phyloP scores from a whole-genome alignment of 2,797 vertebrate genomes.

The Zalophus californianus region DNA sequence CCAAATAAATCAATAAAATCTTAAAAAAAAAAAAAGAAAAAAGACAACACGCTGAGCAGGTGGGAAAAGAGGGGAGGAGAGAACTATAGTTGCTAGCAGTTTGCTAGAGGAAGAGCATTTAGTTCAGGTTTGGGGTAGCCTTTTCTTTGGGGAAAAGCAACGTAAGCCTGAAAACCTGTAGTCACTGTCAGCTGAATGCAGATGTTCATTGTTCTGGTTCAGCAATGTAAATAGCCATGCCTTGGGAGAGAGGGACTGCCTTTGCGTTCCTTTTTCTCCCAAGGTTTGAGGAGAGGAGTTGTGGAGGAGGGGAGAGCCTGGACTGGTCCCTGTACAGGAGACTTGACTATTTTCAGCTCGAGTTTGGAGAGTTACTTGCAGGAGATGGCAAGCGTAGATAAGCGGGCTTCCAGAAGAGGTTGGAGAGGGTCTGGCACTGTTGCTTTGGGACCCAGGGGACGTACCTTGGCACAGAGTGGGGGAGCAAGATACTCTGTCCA shows the following conservation, averaged over 20 bases:
- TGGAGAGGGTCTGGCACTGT: not conserved
- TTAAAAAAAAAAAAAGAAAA: not conserved
- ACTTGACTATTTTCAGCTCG: conserved; percentile 41
- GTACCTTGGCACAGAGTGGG: not conserved
- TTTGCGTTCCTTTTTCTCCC: not conserved
- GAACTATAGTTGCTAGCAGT: not conserved
- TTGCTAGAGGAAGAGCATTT: conserved; percentile 23
- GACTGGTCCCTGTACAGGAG: not conserved
- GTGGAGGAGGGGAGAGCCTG: not conserved
- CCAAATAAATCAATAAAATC: not conserved
- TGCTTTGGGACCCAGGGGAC: not conserved
- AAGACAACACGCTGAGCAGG: not conserved
- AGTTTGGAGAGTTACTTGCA: not conserved
- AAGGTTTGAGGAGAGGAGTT: not conserved
- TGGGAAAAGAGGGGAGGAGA: not conserved
- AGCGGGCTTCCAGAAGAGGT: not conserved
- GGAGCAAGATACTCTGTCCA: not conserved
- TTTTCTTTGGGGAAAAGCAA: conserved; percentile 47
- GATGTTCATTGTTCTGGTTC: conserved; percentile 11
- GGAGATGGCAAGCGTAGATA: not conserved
- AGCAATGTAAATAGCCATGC: not conserved
- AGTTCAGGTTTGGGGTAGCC: not conserved
- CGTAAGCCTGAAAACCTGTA: not conserved
- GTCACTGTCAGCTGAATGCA: conserved; percentile 10
- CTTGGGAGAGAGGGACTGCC: not conserved